These are phyloP conservation scores for Chaetodon trifascialis DNA, from an alignment of 2,113 vertebrate genomes.

Conservation along the genomic window DNA sequence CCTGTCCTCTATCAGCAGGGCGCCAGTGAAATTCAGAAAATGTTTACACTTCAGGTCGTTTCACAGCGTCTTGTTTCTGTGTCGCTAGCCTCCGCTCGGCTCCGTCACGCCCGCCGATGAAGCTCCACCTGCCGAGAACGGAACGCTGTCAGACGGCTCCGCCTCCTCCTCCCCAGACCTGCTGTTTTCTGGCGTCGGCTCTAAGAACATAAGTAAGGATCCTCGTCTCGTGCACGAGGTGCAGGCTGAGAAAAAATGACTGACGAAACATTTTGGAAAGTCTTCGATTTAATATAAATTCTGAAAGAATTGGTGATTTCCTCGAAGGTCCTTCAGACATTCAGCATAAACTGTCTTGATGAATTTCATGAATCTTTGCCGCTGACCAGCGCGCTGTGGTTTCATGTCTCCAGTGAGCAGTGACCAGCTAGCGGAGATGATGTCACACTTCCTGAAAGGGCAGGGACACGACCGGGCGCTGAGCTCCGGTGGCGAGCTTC, in stretches of 20 bases:
- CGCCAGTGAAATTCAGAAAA: background rate
- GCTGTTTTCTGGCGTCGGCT: background rate
- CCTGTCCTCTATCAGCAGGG: no score
- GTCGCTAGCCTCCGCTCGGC: background rate
- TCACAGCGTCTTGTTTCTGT: slow-evolving; percentile 1
- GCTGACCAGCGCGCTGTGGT: background rate
- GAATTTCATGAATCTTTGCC: background rate
- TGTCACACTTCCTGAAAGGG: slow-evolving; percentile 75
- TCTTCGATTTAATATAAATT: no score
- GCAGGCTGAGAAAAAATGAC: no score
- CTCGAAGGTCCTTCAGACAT: background rate
- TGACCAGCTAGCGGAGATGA: slow-evolving; percentile 60
- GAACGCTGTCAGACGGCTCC: slow-evolving; percentile 33
- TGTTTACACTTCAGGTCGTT: background rate
- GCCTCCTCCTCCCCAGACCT: slow-evolving; percentile 35
- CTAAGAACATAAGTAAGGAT: slow-evolving; percentile 24
- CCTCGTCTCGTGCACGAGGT: no score
- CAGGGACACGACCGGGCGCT: background rate
- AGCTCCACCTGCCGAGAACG: slow-evolving; percentile 25
- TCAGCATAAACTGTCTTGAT: no score
- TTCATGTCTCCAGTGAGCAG: background rate
- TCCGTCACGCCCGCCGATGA: slow-evolving; percentile 23
- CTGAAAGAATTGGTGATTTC: no score
- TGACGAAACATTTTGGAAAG: no score
- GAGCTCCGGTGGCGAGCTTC: slow-evolving; percentile 56